Evolutionary conservation across 2,113 vertebrate species (phyloP), one percentile per base, ranked within the genome.

Genomic region (Rhabdornis inornatus): DNA sequence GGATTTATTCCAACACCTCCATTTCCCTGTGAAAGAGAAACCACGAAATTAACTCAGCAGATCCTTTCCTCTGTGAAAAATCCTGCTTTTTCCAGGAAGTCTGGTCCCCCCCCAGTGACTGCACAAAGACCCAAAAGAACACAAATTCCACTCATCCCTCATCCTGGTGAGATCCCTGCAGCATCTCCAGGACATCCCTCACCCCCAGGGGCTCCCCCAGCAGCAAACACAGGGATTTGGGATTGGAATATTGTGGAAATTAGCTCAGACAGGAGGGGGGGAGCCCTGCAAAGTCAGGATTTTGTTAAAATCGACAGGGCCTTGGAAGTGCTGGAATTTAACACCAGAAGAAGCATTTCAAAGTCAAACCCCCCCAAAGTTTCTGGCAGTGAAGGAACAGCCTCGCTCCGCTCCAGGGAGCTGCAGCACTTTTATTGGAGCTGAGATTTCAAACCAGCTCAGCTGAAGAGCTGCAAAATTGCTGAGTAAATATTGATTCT

Each of bases 241-340:
- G 28, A 5, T 20, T 5, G 13, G 61, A 11, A 31, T 8, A 4
- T 8, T 10, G 2, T 1, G 31, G 53, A 39, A 40, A 15, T 31
- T 0, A 27, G 11, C 17, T 23, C 18, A 10, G 44, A 2, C 10
- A 19, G 47, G 39, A 47, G 2, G 0, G 22, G 49, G 12, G 47
- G 7, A 70, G 49, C 47, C 12, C 64, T 45, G 49, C 5, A 39
- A 28, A 2, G 7, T 10, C 57, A 42, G 17, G 5, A 15, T 8
- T 24, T 53, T 57, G 15, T 55, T 28, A 9, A 61, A 87, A 72
- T 24, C 24, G 6, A 0, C 19, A 4, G 14, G 31, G 28, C 23
- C 21, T 33, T 11, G 13, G 1, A 11, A 4, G 27, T 74, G 50
- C 27, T n/a, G 75, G 65, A 7, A 25, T 88, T 76, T 17, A 27